Conservation (phyloP, 2,888 invertebrate genomes). For the Philereme vetulata region DNA sequence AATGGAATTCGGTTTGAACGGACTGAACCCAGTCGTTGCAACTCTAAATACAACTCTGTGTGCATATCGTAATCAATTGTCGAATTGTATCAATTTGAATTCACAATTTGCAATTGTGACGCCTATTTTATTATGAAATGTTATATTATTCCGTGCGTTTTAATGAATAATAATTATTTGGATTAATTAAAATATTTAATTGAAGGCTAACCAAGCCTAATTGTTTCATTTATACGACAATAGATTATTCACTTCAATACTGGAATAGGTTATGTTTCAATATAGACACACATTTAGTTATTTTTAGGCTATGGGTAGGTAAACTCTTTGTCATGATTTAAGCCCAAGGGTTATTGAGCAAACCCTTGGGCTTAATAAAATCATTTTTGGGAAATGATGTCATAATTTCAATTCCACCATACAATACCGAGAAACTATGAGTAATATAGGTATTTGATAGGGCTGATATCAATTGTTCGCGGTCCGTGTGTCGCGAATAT, state of each 20-base stretch:
- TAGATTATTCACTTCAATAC: slow-evolving; percentile 25
- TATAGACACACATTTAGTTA: slow-evolving; percentile 5
- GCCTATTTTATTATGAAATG: slow-evolving; percentile 55
- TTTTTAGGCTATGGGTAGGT: background rate
- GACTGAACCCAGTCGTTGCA: background rate
- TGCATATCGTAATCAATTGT: slow-evolving; percentile 82
- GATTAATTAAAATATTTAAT: slow-evolving; percentile 26
- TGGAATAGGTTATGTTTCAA: slow-evolving; percentile 1
- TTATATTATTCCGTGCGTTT: slow-evolving; percentile 29
- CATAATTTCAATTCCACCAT: slow-evolving; percentile 22
- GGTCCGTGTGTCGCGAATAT: slow-evolving; percentile 34
- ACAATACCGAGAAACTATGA: slow-evolving; percentile 31
- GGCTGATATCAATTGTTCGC: slow-evolving; percentile 28
- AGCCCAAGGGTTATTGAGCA: slow-evolving; percentile 1
- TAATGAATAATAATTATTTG: slow-evolving; percentile 23
- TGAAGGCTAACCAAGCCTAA: slow-evolving; percentile 10
- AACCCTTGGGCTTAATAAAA: too few species aligned
- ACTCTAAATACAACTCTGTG: slow-evolving; percentile 53
- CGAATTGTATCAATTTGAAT: slow-evolving; percentile 77
- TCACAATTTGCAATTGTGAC: slow-evolving; percentile 79
- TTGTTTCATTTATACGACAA: slow-evolving; percentile 18
- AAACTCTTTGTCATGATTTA: background rate
- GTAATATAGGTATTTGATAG: slow-evolving; percentile 24
- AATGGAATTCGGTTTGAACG: slow-evolving; percentile 4
- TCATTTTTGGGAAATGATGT: slow-evolving; percentile 36